These are phyloP conservation scores for Diadromus collaris DNA, from an alignment of 2,888 invertebrate species.

Conservation along the genomic window DNA sequence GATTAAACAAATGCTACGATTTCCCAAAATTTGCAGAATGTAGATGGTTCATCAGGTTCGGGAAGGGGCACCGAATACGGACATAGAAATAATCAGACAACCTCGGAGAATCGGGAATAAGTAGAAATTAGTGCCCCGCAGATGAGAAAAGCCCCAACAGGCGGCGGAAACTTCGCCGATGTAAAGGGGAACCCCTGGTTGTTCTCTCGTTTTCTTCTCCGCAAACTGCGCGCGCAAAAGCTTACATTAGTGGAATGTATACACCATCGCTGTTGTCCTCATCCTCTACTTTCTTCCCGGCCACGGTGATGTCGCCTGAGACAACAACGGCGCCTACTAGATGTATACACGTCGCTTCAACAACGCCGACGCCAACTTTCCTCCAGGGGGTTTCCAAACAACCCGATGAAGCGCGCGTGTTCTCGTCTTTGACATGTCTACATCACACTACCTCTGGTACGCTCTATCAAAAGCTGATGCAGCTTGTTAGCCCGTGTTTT, in stretches of 20 bases:
- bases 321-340: slow-evolving; percentile 18
- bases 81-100: neutral
- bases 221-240: slow-evolving; percentile 29
- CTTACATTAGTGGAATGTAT: slow-evolving; percentile 6
- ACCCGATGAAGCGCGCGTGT: slow-evolving; percentile 2
- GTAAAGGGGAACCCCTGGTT: slow-evolving; percentile 12
- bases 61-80: neutral
- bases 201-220: slow-evolving; percentile 6
- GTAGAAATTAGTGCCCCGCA: neutral
- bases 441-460: slow-evolving; percentile 4
- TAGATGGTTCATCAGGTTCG: neutral
- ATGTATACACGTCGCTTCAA: slow-evolving; percentile 20
- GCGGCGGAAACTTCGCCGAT: slow-evolving; percentile 1
- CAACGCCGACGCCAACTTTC: slow-evolving; percentile 20
- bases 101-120: neutral
- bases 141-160: slow-evolving; percentile 24
- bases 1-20: no score
- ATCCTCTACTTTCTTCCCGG: slow-evolving; percentile 20
- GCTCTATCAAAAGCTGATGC: neutral
- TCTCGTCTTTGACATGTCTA: slow-evolving; percentile 31
- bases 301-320: slow-evolving; percentile 8
- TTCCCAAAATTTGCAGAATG: neutral
- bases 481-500: neutral
- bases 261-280: slow-evolving; percentile 13
- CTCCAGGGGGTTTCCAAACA: slow-evolving; percentile 32